Conservation (phyloP, 53 echinoderm and acorn worm genomes). For the Paracentrotus lividus region DNA sequence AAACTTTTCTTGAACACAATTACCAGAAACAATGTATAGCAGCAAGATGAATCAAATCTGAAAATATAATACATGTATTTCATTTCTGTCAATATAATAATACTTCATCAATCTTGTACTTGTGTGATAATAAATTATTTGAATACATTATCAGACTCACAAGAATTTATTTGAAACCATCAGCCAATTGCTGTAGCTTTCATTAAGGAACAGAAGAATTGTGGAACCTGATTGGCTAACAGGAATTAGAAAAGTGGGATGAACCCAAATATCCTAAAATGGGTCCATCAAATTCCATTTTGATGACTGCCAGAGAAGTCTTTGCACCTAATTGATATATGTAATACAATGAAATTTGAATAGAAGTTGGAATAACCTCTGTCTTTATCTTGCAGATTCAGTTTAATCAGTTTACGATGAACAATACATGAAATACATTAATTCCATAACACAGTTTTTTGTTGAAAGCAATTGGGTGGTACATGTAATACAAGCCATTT, state of each 20-base stretch:
- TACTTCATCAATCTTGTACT: not conserved
- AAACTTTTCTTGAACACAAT: too few species aligned
- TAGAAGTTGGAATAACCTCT: not conserved
- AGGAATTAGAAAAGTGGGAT: not conserved
- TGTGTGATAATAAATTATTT: not conserved
- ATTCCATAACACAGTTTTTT: not conserved
- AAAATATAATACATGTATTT: not conserved
- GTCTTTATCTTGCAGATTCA: not conserved
- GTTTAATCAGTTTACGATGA: not conserved
- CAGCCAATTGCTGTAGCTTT: not conserved
- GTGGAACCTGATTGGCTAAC: not conserved
- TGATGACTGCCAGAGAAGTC: not conserved
- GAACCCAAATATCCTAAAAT: not conserved
- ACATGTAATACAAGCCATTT: not conserved
- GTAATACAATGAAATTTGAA: not conserved
- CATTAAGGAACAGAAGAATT: not conserved
- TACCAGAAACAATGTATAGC: not conserved
- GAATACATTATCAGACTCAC: not conserved
- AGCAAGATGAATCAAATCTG: not conserved
- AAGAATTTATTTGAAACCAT: not conserved
- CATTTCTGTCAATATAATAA: too few species aligned
- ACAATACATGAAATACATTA: not conserved
- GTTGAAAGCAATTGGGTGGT: not conserved
- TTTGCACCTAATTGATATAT: not conserved
- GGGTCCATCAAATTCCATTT: not conserved